Evolutionary conservation across 2,888 invertebrate genomes (phyloP), one percentile per base, ranked within the genome.

Genomic region (Cheilosia soror): DNA sequence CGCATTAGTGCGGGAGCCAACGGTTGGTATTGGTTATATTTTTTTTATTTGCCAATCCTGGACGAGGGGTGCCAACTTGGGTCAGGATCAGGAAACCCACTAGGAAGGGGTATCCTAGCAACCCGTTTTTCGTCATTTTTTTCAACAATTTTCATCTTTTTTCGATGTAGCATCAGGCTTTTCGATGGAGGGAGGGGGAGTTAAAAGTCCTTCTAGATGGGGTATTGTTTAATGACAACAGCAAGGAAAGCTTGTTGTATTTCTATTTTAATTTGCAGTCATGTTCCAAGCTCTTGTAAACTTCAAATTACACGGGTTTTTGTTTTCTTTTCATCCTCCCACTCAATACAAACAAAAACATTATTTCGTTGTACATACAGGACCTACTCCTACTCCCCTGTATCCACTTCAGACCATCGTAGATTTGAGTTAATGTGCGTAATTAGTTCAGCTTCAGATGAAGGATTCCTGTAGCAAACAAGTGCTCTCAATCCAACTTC

Each of bases 31-130:
- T 47, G 7, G 13, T 53, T 53, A 42, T 20, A 20, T 2, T 20
- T 60, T 29, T 60, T 66, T 51, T 55, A 33, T 65, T 53, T 33
- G n/a, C 27, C 37, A 31, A 44, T 40, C 69, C 20, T 20, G n/a
- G 13, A 44, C 44, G 53, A 15, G 51, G 25, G 4, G 20, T 27
- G 5, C n/a, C 4, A 15, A 6, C n/a, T 51, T 13, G 27, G 40
- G 49, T 37, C 4, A 25, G n/a, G 29, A 53, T 27, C 27, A 13
- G 58, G 62, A 62, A 47, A 27, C 37, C 5, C 49, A 55, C 55
- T 57, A 27, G 63, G 69, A 78, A 78, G 69, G 77, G 60, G 79
- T 79, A 72, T 72, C 79, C 79, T 79, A 79, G 79, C 79, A 79
- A 79, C 72, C 58, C 72, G 72, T 77, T 77, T 37, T 49, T 31